These are phyloP conservation scores for Motacilla tschutschensis DNA, from an alignment of 2,113 vertebrate species.

Conservation along the genomic window DNA sequence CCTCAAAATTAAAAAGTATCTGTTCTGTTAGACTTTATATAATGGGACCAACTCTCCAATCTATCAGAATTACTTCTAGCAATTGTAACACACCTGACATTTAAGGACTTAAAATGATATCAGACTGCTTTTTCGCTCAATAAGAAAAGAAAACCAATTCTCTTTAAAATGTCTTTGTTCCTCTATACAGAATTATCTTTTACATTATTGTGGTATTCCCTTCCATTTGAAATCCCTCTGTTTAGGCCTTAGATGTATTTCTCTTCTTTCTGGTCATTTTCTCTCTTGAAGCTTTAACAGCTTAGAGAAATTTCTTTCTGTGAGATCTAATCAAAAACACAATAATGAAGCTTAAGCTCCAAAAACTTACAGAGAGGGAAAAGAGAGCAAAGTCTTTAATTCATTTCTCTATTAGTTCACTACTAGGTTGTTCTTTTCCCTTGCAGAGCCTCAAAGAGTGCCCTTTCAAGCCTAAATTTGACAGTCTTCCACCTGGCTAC, in stretches of 20 bases:
- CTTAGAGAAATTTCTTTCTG: background rate
- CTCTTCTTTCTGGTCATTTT: background rate
- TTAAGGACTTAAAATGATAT: background rate
- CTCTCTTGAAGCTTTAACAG: background rate
- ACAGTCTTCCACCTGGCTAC: constrained; percentile 3
- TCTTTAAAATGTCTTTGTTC: background rate
- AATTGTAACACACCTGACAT: background rate
- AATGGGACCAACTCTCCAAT: background rate
- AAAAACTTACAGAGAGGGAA: background rate
- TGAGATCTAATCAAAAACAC: background rate
- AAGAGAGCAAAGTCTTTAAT: background rate
- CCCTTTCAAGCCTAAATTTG: constrained; percentile 17
- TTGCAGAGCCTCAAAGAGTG: background rate
- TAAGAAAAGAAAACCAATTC: background rate
- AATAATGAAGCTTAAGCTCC: background rate
- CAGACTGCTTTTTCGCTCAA: background rate
- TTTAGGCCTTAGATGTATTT: background rate
- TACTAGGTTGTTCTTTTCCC: background rate
- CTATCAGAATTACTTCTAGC: background rate
- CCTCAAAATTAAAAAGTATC: background rate
- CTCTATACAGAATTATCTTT: background rate
- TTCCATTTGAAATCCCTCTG: background rate
- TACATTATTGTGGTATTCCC: background rate
- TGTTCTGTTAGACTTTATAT: background rate
- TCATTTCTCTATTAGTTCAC: background rate